phyloP scores from a whole-genome alignment of 2,888 invertebrate genomes.

The Chironomus riparius region DNA sequence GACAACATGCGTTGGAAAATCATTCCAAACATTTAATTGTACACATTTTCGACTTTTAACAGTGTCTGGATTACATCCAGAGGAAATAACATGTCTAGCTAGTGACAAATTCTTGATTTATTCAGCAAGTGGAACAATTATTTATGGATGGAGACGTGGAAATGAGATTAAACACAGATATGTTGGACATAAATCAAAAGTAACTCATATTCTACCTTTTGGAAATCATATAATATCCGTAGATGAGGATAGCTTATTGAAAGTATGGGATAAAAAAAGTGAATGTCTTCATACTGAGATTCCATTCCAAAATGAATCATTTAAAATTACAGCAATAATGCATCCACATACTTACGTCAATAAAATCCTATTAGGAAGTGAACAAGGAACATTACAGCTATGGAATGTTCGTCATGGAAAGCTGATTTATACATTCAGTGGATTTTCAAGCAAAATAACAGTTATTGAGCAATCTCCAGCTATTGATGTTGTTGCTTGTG shows the following conservation, averaged over 20 bases:
- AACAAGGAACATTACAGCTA: slow-evolving; percentile 73
- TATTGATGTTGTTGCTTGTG: slow-evolving; percentile 82
- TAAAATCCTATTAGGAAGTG: slow-evolving; percentile 81
- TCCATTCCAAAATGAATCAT: slow-evolving; percentile 56
- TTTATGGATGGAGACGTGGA: slow-evolving; percentile 83
- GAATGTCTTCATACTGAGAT: slow-evolving; percentile 61
- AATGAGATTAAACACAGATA: slow-evolving; percentile 75
- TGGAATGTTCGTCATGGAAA: slow-evolving; percentile 81
- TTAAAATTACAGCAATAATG: slow-evolving; percentile 69
- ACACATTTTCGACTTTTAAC: slow-evolving; percentile 70
- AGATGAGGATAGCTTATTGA: slow-evolving; percentile 66
- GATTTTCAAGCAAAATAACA: slow-evolving; percentile 62
- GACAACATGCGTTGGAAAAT: slow-evolving; percentile 81
- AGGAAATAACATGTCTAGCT: slow-evolving; percentile 68
- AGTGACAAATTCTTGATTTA: slow-evolving; percentile 69
- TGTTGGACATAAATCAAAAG: slow-evolving; percentile 60
- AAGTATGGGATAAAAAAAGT: slow-evolving; percentile 75
- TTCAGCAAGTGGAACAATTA: slow-evolving; percentile 63
- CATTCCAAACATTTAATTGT: slow-evolving; percentile 88
- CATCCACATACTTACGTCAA: slow-evolving; percentile 94
- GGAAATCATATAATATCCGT: slow-evolving; percentile 78
- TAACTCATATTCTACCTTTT: slow-evolving; percentile 74
- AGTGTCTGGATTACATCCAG: slow-evolving; percentile 72
- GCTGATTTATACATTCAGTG: slow-evolving; percentile 65
- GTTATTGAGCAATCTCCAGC: slow-evolving; percentile 85